Conservation (phyloP, 2,797 vertebrate species). For the Glossophaga mutica region DNA sequence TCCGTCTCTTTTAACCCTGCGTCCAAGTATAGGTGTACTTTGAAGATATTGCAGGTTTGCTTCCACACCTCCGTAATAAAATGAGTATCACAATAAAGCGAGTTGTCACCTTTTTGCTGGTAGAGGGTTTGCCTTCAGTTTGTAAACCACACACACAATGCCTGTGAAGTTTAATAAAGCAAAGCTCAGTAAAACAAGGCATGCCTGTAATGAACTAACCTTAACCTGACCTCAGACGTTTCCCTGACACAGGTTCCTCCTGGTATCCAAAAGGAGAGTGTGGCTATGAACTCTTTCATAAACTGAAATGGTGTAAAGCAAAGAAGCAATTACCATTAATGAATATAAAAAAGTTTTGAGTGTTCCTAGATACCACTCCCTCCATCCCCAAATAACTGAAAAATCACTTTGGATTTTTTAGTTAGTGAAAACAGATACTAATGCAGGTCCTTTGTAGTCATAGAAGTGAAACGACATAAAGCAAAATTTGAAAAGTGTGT, state of each 20-base stretch:
- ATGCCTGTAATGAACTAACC: not conserved
- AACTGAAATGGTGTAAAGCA: not conserved
- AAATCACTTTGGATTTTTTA: not conserved
- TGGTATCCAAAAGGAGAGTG: not conserved
- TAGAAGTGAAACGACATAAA: not conserved
- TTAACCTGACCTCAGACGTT: not conserved
- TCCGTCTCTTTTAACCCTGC: not conserved
- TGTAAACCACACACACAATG: not conserved
- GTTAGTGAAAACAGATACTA: not conserved
- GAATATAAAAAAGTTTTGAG: not conserved
- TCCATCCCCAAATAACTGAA: not conserved
- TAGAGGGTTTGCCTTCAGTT: not conserved
- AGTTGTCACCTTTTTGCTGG: not conserved
- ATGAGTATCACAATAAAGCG: not conserved
- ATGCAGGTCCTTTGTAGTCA: not conserved
- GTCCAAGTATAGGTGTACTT: not conserved
- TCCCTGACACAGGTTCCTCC: not conserved
- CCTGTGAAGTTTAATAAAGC: not conserved
- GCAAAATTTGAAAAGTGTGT: not conserved
- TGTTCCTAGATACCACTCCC: not conserved
- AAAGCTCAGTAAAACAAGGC: not conserved
- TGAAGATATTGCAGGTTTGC: not conserved
- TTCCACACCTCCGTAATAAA: not conserved
- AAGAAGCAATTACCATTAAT: not conserved
- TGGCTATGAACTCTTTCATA: not conserved